Conservation (phyloP, 2,113 vertebrate species). For the Oenanthe melanoleuca region DNA sequence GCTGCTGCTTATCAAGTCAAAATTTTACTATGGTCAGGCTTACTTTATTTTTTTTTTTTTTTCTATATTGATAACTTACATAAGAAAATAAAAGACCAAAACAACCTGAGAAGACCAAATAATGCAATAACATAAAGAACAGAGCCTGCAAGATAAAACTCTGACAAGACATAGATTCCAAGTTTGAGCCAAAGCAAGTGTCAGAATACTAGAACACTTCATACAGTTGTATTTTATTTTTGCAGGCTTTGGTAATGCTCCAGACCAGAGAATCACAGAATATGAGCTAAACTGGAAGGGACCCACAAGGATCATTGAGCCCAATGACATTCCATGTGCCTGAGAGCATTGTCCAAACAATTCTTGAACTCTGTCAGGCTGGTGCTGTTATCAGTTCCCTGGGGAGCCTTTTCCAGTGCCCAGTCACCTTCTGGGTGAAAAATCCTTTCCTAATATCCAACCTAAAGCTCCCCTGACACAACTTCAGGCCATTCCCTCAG, state of each 20-base stretch:
- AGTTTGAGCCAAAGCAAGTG: neutral
- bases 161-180: neutral
- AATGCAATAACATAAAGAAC: neutral
- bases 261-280: neutral
- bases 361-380: neutral
- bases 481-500: rapidly evolving
- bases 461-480: neutral
- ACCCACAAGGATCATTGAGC: neutral
- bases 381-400: too few relatives aligned
- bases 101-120: neutral
- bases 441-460: neutral
- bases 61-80: neutral
- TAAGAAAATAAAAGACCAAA: neutral
- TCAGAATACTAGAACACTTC: neutral
- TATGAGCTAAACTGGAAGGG: neutral
- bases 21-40: neutral
- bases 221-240: neutral
- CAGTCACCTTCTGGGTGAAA: neutral
- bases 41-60: neutral
- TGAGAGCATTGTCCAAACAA: neutral
- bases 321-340: too few relatives aligned
- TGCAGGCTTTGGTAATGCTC: neutral
- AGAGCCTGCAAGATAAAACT: neutral
- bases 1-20: neutral
- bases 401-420: neutral